phyloP scores from a whole-genome alignment of 1,140 invertebrate genomes.

The Lanistes nyassanus region DNA sequence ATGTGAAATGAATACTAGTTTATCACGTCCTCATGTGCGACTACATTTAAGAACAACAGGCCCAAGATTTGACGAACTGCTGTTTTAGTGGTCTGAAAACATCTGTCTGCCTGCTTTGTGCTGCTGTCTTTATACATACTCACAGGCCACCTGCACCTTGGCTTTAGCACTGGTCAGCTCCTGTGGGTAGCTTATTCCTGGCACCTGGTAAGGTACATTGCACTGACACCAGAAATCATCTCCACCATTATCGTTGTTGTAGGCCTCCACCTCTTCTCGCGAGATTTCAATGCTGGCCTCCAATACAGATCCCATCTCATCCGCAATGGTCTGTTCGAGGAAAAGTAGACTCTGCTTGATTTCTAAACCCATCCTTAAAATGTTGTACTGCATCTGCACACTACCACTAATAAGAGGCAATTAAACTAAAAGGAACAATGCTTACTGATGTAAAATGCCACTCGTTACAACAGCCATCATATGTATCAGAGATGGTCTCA shows the following conservation, averaged over 20 bases:
- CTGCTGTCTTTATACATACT: not conserved
- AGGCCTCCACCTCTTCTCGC: slow-evolving; percentile 21
- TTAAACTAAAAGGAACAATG: too few relatives aligned
- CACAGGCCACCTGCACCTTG: slow-evolving; percentile 20
- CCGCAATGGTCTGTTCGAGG: not conserved
- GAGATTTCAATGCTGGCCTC: slow-evolving; percentile 13
- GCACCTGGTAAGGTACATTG: not conserved
- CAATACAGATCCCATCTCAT: not conserved
- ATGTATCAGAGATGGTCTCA: too few relatives aligned
- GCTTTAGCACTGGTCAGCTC: slow-evolving; percentile 11
- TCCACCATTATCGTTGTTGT: not conserved
- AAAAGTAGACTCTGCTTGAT: too few relatives aligned
- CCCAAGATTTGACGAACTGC: too few relatives aligned
- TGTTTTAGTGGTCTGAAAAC: too few relatives aligned
- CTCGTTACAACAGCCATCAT: too few relatives aligned
- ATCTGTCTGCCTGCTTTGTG: not conserved
- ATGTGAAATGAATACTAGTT: too few relatives aligned
- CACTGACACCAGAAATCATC: slow-evolving; percentile 18
- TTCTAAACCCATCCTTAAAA: too few relatives aligned
- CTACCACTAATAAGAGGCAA: too few relatives aligned
- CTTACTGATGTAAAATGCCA: too few relatives aligned
- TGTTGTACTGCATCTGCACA: too few relatives aligned
- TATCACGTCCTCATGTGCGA: not conserved
- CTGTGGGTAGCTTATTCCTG: not conserved
- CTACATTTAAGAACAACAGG: not conserved